These are phyloP conservation scores for Ips typographus DNA, from an alignment of 1,140 invertebrate species.

Conservation along the genomic window DNA sequence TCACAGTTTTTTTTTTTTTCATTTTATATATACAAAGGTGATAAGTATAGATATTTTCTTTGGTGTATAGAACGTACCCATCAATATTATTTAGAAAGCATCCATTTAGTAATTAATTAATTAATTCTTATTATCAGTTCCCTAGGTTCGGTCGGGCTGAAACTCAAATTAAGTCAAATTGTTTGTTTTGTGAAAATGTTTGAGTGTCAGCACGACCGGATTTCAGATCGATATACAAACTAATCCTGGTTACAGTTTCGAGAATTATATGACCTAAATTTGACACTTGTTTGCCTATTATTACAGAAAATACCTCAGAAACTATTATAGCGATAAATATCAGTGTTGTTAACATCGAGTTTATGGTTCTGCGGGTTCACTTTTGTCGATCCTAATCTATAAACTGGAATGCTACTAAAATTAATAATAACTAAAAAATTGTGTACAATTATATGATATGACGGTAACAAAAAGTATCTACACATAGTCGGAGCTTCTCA, in stretches of 20 bases:
- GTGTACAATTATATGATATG: conserved; percentile 31
- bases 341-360: conserved; percentile 16
- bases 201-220: too few relatives aligned
- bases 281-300: conserved; percentile 38
- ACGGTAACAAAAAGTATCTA: conserved; percentile 44
- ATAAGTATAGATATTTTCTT: conserved; percentile 48
- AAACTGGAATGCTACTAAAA: conserved; percentile 42
- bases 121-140: not conserved
- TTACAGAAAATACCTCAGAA: conserved; percentile 32
- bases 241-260: not conserved
- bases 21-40: conserved; percentile 46
- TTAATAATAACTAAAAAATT: conserved; percentile 33
- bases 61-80: conserved; percentile 47
- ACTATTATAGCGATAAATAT: conserved; percentile 21
- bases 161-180: too few relatives aligned
- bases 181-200: too few relatives aligned
- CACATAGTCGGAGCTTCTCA: conserved; percentile 8
- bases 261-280: conserved; percentile 36
- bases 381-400: conserved; percentile 14
- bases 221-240: too few relatives aligned
- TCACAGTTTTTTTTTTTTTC: conserved; percentile 42
- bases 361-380: conserved; percentile 4
- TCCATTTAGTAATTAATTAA: not conserved
- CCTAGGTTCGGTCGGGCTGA: too few relatives aligned
- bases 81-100: conserved; percentile 17